Evolutionary conservation across 2,113 vertebrate genomes (phyloP).

Genomic region (Bolborhynchus lineola): DNA sequence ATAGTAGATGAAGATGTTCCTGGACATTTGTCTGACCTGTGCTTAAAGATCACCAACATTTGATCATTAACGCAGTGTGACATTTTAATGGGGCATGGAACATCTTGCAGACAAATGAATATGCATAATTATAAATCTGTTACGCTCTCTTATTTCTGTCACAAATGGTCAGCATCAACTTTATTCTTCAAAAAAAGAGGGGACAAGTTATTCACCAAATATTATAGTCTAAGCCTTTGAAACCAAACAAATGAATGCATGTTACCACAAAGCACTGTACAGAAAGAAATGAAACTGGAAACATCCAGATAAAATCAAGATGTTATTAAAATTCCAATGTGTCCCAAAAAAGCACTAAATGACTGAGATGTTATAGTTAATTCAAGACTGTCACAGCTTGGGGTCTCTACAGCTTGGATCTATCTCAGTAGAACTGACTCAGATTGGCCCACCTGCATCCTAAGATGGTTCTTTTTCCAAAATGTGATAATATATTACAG

Average conservation of each 20-base stretch:
- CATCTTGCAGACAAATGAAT: background rate
- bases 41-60: background rate
- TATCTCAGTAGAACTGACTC: background rate
- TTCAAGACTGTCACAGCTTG: background rate
- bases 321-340: background rate
- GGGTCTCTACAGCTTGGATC: background rate
- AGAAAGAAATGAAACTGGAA: background rate
- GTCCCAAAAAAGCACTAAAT: background rate
- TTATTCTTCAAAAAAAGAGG: background rate
- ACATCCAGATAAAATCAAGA: background rate
- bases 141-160: background rate
- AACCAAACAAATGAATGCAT: background rate
- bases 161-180: background rate
- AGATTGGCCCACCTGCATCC: background rate
- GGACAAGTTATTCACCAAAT: background rate
- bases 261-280: background rate
- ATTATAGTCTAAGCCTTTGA: background rate
- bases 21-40: background rate
- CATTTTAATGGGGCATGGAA: background rate
- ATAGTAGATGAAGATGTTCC: background rate
- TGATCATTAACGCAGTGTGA: background rate
- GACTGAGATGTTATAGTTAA: background rate
- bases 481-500: background rate
- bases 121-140: background rate
- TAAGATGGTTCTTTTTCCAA: background rate